Evolutionary conservation across 1,140 invertebrate genomes (phyloP).

Genomic region (Tetragonula clypearis): DNA sequence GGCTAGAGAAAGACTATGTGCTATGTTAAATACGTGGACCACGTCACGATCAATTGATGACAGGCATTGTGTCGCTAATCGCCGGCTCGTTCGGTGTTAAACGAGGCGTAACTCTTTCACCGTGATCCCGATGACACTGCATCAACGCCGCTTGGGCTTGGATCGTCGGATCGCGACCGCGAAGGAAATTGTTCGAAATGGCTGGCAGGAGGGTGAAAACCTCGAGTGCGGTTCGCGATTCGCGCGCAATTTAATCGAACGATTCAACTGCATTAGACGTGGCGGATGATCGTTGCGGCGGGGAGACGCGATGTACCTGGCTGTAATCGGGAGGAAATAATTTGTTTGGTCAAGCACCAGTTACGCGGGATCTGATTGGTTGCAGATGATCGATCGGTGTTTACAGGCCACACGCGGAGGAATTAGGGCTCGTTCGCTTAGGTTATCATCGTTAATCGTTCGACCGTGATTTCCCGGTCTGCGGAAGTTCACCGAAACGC

Average conservation of each 20-base stretch:
- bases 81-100: constrained; percentile 28
- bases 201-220: background rate
- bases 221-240: constrained; percentile 8
- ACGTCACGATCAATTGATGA: background rate
- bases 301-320: constrained; percentile 22
- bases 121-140: constrained; percentile 17
- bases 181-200: constrained; percentile 44
- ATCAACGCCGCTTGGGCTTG: background rate
- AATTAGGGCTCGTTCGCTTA: constrained; percentile 40
- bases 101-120: constrained; percentile 26
- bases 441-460: constrained; percentile 45
- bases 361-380: constrained; percentile 65
- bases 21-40: background rate
- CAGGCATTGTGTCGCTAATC: constrained; percentile 9
- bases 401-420: constrained; percentile 34
- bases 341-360: constrained; percentile 71
- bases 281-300: constrained; percentile 17
- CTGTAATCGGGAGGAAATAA: constrained; percentile 75
- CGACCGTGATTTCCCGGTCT: background rate
- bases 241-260: constrained; percentile 58
- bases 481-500: too few species aligned
- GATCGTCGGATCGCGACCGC: background rate
- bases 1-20: background rate
- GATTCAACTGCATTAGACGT: constrained; percentile 29
- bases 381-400: constrained; percentile 69